A percentile compares a stretch with the other conserved stretches of the same genome.
phyloP scores from a whole-genome alignment of 1,140 invertebrate genomes.

The Drosophila sp. region DNA sequence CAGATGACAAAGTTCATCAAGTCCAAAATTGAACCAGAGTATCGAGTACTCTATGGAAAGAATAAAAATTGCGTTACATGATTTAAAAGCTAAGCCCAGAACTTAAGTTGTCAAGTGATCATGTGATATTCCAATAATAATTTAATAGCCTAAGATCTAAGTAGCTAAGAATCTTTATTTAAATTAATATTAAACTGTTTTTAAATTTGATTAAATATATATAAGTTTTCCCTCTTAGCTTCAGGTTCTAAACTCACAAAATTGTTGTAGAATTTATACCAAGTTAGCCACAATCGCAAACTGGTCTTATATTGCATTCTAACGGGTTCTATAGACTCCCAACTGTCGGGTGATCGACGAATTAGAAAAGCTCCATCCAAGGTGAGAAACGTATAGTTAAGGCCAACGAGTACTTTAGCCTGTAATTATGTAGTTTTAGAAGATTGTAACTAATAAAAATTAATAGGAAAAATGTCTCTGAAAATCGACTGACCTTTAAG shows the following conservation, averaged over 20 bases:
- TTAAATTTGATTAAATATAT: background rate
- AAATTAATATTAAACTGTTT: background rate
- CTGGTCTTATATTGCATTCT: background rate
- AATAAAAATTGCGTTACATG: slow-evolving; percentile 57
- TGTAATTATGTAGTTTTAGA: background rate
- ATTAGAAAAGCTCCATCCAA: slow-evolving; percentile 20
- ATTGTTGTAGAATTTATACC: slow-evolving; percentile 4
- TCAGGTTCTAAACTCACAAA: background rate
- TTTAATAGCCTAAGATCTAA: slow-evolving; percentile 4
- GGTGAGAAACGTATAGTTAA: slow-evolving; percentile 17
- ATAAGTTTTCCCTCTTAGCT: background rate
- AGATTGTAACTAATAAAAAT: background rate
- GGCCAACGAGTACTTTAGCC: background rate
- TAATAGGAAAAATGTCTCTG: background rate
- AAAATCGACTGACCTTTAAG: slow-evolving; percentile 30
- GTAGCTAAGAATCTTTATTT: background rate
- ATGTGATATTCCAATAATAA: slow-evolving; percentile 16
- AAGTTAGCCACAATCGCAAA: background rate
- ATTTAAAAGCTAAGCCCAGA: slow-evolving; percentile 7
- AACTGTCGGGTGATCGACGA: background rate
- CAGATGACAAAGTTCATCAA: slow-evolving; percentile 73
- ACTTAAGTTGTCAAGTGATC: background rate
- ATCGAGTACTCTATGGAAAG: slow-evolving; percentile 68
- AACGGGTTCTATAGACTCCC: background rate
- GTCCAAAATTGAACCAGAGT: slow-evolving; percentile 71